Conservation (phyloP, 2,113 vertebrate genomes). For the Bubo blakistoni region DNA sequence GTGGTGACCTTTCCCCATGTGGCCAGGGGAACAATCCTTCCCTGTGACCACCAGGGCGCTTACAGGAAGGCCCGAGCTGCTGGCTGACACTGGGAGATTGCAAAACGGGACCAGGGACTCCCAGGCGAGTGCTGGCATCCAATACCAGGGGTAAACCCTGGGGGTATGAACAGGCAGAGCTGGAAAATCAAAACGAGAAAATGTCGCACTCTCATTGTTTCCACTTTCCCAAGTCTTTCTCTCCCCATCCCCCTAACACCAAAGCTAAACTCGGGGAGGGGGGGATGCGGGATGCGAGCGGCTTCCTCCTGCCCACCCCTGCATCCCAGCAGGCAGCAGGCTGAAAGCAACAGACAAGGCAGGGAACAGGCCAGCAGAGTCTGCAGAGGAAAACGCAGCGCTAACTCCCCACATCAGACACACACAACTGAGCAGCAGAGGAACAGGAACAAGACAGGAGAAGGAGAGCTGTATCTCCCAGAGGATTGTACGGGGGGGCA, state of each 20-base stretch:
- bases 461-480: background rate
- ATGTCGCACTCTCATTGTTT: background rate
- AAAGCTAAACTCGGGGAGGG: background rate
- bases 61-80: background rate
- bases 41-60: background rate
- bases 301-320: background rate
- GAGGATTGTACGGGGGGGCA: rapidly evolving
- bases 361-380: background rate
- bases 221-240: background rate
- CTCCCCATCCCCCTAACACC: background rate
- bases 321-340: background rate
- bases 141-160: background rate
- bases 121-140: background rate
- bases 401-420: rapidly evolving
- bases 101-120: background rate
- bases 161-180: background rate
- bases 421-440: rapidly evolving
- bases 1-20: background rate
- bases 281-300: background rate
- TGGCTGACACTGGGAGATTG: background rate
- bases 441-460: background rate
- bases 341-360: background rate
- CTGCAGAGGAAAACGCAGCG: rapidly evolving
- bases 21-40: constrained; percentile 2
- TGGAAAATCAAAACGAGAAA: background rate